Percentiles rank a stretch among this genome's conserved stretches.
Evolutionary conservation across 2,888 invertebrate genomes (phyloP).

Genomic region (Phragmatobia fuliginosa): DNA sequence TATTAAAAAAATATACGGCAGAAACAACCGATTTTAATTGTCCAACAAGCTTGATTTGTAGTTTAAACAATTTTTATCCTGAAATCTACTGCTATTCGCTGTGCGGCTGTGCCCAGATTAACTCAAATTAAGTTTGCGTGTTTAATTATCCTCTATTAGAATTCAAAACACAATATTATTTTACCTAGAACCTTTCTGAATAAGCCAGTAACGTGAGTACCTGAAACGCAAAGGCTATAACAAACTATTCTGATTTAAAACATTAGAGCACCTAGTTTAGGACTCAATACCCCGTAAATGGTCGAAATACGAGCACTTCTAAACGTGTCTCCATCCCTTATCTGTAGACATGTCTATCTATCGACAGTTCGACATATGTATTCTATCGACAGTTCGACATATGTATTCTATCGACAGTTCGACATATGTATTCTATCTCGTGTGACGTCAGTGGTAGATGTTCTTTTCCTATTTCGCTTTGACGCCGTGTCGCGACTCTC

Average conservation of each 20-base stretch:
- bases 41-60: neutral
- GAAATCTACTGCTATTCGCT: neutral
- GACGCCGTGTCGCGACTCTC: constrained; percentile 52
- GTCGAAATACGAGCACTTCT: neutral
- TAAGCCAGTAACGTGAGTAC: neutral
- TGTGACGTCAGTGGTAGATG: constrained; percentile 46
- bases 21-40: too few species aligned
- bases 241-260: neutral
- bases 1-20: too few species aligned
- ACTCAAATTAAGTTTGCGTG: neutral
- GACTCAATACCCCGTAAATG: neutral
- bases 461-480: constrained; percentile 61
- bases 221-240: neutral
- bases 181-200: neutral
- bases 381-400: constrained; percentile 21
- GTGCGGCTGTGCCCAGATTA: neutral
- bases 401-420: constrained; percentile 29
- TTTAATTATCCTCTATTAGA: too few species aligned
- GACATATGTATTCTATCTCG: constrained; percentile 21
- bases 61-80: neutral
- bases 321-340: neutral
- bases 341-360: constrained; percentile 21
- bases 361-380: constrained; percentile 28
- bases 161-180: neutral
- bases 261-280: neutral